Percentiles rank a stretch among this genome's conserved stretches.
Evolutionary conservation across 2,888 invertebrate species (phyloP).

Genomic region (Protonemura montana): DNA sequence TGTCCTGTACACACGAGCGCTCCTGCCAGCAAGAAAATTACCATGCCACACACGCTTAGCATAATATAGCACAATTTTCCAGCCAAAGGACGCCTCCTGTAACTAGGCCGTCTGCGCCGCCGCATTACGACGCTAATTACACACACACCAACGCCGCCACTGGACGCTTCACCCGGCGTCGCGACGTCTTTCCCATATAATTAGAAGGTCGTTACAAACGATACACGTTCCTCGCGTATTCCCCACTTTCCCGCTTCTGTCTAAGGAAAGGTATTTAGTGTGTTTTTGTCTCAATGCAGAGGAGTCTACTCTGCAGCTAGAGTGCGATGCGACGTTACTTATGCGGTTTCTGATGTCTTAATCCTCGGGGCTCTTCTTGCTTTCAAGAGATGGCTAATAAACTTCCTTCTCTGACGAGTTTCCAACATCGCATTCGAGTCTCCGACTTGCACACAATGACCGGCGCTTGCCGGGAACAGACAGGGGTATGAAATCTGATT

Average conservation of each 20-base stretch:
- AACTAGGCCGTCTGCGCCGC: background rate
- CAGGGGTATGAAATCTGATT: background rate
- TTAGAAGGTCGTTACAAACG: background rate
- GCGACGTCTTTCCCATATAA: slow-evolving; percentile 12
- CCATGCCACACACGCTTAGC: background rate
- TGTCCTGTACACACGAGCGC: too few relatives aligned
- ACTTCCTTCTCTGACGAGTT: slow-evolving; percentile 10
- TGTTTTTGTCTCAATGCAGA: slow-evolving; percentile 15
- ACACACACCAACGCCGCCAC: background rate
- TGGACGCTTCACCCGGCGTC: background rate
- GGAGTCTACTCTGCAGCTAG: background rate
- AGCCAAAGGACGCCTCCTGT: background rate
- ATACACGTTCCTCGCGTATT: background rate
- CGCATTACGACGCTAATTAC: background rate
- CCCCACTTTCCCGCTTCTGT: background rate
- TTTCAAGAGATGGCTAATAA: slow-evolving; percentile 15
- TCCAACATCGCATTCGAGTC: background rate
- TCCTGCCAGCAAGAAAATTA: background rate
- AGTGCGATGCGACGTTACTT: background rate
- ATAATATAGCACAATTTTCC: background rate
- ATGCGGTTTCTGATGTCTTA: slow-evolving; percentile 30
- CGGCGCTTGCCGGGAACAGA: background rate
- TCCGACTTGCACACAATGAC: background rate
- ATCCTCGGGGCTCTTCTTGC: slow-evolving; percentile 21
- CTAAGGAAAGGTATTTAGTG: background rate